Conservation (phyloP, 2,797 vertebrate genomes). For the Heterohyrax brucei region DNA sequence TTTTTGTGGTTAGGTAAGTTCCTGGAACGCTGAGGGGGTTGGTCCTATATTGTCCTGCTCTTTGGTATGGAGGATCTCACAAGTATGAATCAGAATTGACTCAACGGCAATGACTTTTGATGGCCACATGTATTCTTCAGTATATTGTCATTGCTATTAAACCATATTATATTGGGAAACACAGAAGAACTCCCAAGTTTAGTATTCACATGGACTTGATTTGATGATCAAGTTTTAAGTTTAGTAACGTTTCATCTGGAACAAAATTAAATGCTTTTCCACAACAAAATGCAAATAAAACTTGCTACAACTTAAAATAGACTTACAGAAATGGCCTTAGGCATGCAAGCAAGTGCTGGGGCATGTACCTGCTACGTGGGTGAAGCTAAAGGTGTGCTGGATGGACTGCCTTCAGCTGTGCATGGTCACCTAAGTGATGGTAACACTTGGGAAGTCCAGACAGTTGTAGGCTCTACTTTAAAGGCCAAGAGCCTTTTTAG, state of each 20-base stretch:
- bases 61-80: too few relatives aligned
- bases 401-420: neutral
- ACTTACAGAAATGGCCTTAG: neutral
- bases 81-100: too few relatives aligned
- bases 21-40: too few relatives aligned
- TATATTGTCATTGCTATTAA: neutral
- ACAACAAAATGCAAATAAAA: constrained; percentile 33
- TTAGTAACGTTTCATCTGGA: constrained; percentile 6
- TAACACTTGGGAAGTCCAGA: neutral
- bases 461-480: neutral
- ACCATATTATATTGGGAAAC: neutral
- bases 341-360: too few relatives aligned
- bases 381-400: neutral
- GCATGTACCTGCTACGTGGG: neutral
- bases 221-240: constrained; percentile 51
- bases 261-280: constrained; percentile 46
- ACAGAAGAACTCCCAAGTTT: neutral
- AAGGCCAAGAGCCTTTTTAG: neutral
- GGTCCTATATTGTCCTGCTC: too few relatives aligned
- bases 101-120: too few relatives aligned
- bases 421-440: neutral
- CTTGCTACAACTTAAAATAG: neutral
- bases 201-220: neutral
- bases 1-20: too few relatives aligned
- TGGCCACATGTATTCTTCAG: neutral